Base-by-base conservation (phyloP, 2,113 vertebrate genomes). In the Neolamprologus sp. region DNA sequence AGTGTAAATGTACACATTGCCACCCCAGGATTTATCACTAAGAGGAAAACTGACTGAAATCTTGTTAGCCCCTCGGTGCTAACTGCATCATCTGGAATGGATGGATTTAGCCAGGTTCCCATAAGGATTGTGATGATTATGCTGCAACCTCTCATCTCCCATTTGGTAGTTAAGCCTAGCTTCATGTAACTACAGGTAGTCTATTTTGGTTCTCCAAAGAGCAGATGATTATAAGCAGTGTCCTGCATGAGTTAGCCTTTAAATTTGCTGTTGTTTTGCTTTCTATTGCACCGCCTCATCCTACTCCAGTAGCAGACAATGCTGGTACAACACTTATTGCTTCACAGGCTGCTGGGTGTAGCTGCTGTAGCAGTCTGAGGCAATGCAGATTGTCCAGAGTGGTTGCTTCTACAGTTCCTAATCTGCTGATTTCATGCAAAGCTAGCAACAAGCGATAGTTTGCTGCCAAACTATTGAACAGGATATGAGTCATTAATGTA, bases 211-310 rank as follows among this genome's bases (percentile, higher is more conserved):
- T 26, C 68, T 73, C 9, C 40, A 73, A 10, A 73, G 14, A 73
- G 68, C 14, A 21, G 14, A 73, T 45, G 0, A 45, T 73, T 11
- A 45, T 42, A 45, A 16, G 1, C 21, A 3, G 21, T 47, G 40
- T 73, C 68, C 68, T 73, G 42, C 23, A 28, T 2, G 40, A 16
- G 35, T 42, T 23, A 42, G 14, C 68, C 6, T 45, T 26, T 17
- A 45, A 45, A 26, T 73, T 26, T 10, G 40, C 8, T 75, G 68
- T 2, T 73, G 13, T 73, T 73, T 0, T 26, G 9, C 37, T 45
- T 26, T 45, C 0, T 17, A 45, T 26, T 4, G 37, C 37, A 73
- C 37, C 2, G 0, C 21, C 1, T 71, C 37, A 23, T 2, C 21
- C 37, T 42, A 21, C 1, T 40, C 35, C 33, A 23, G 65, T 23